These are phyloP conservation scores for Discoglossus pictus DNA, from an alignment of 2,797 vertebrate species.

Conservation along the genomic window DNA sequence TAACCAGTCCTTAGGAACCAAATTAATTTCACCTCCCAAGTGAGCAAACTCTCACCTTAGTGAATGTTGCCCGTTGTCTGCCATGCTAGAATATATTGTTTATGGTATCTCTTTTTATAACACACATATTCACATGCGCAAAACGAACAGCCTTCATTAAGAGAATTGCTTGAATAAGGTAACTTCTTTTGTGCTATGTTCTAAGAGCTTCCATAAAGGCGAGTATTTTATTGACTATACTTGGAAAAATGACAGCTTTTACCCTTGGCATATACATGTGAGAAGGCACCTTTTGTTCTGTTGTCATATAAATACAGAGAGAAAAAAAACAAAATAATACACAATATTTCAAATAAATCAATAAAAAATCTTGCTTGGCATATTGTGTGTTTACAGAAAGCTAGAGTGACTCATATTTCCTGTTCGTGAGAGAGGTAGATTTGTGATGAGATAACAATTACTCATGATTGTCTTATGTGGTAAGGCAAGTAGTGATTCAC, in stretches of 20 bases:
- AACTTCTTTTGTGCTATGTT: conserved; percentile 8
- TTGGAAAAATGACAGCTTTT: conserved; percentile 25
- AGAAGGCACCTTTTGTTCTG: conserved; percentile 36
- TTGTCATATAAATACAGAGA: conserved; percentile 40
- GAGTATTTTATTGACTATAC: neutral
- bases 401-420: conserved; percentile 11
- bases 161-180: neutral
- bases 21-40: no score
- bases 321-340: conserved; percentile 33
- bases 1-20: no score
- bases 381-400: conserved; percentile 27
- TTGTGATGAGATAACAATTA: conserved; percentile 39
- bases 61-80: no score
- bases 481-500: conserved; percentile 19
- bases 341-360: conserved; percentile 31
- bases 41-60: no score
- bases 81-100: no score
- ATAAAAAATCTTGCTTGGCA: conserved; percentile 24
- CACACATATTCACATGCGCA: no score
- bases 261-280: conserved; percentile 15
- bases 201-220: neutral
- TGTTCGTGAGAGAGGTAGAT: conserved; percentile 28
- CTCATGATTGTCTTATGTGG: conserved; percentile 6
- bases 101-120: no score
- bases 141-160: no score